Evolutionary conservation across 1,140 invertebrate species (phyloP).

Genomic region (Schlechtendalia chinensis): DNA sequence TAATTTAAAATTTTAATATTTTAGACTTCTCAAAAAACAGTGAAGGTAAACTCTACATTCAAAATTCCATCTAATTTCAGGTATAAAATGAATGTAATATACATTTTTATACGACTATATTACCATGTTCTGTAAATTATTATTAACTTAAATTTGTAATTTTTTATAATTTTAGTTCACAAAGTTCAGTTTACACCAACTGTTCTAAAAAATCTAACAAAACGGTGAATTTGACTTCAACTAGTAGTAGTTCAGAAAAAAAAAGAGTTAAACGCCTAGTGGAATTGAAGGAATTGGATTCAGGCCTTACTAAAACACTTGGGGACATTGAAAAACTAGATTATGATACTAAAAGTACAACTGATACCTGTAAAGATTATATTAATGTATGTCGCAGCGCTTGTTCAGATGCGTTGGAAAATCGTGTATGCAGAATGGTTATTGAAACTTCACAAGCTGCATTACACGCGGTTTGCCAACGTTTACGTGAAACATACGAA

Average conservation of each 20-base stretch:
- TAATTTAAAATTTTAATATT: neutral
- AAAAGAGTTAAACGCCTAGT: neutral
- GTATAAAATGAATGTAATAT: neutral
- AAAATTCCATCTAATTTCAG: slow-evolving; percentile 39
- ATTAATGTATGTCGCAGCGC: slow-evolving; percentile 16
- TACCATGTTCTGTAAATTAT: neutral
- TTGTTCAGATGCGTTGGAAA: slow-evolving; percentile 15
- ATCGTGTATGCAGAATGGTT: slow-evolving; percentile 38
- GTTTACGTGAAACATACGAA: slow-evolving; percentile 29
- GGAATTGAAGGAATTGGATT: neutral
- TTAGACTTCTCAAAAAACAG: slow-evolving; percentile 11
- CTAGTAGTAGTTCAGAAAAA: neutral
- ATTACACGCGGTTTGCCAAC: slow-evolving; percentile 30
- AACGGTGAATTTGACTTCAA: neutral
- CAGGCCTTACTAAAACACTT: slow-evolving; percentile 17
- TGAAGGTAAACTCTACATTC: neutral
- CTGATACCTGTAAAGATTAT: slow-evolving; percentile 35
- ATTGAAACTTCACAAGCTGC: slow-evolving; percentile 40
- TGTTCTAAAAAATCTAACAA: slow-evolving; percentile 44
- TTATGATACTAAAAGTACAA: slow-evolving; percentile 17
- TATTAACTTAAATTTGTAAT: slow-evolving; percentile 5
- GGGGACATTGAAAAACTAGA: slow-evolving; percentile 26
- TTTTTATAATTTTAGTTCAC: slow-evolving; percentile 26
- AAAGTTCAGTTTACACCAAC: slow-evolving; percentile 32
- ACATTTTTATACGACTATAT: neutral